phyloP scores from a whole-genome alignment of 2,113 vertebrate genomes.

The Hyaena hyaena region DNA sequence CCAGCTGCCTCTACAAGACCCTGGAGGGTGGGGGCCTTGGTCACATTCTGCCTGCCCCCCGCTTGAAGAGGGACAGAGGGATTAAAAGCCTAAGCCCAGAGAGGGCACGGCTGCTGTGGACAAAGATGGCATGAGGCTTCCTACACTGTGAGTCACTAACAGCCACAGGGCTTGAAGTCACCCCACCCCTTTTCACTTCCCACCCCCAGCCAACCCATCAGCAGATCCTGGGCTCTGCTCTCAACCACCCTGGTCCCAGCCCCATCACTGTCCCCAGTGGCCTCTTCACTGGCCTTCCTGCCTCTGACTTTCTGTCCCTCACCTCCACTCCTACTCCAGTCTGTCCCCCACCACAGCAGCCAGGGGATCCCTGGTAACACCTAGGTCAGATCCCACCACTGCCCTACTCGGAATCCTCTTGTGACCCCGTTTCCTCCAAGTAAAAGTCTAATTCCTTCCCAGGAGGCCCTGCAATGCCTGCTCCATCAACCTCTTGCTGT shows the following conservation, averaged over 20 bases:
- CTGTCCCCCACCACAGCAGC: neutral
- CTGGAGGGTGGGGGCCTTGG: neutral
- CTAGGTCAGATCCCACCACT: neutral
- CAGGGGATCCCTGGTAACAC: neutral
- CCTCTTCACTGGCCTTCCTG: neutral
- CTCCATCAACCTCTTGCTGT: neutral
- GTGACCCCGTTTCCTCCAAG: neutral
- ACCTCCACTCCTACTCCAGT: neutral
- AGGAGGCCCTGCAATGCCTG: neutral
- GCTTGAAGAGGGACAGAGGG: neutral
- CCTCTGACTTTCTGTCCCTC: neutral
- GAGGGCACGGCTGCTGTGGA: neutral
- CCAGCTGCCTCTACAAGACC: neutral
- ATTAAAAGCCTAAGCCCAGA: neutral
- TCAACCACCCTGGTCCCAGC: neutral
- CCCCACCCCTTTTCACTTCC: neutral
- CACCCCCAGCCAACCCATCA: neutral
- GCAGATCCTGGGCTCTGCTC: neutral
- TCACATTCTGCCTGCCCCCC: neutral
- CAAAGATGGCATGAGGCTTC: neutral
- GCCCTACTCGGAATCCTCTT: neutral
- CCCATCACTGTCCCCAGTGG: neutral
- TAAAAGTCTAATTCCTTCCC: neutral
- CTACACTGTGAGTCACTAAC: neutral
- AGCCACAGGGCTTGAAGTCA: neutral